A percentile compares a stretch with the other conserved stretches of the same genome.
These are phyloP conservation scores for Stenchaetothrips biformis DNA, from an alignment of 2,888 invertebrate species.

Conservation along the genomic window DNA sequence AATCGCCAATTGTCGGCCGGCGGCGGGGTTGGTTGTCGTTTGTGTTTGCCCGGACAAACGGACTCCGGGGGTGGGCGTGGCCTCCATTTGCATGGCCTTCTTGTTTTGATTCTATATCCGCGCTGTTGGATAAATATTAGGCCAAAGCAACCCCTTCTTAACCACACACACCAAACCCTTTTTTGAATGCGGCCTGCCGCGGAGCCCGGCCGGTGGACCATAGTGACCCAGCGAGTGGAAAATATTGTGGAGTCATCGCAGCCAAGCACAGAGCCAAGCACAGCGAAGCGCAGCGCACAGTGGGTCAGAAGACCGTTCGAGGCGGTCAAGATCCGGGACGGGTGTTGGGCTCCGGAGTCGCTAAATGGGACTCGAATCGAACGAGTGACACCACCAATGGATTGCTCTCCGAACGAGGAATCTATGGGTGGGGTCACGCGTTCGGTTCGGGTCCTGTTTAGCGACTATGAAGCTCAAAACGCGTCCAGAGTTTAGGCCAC, in stretches of 20 bases:
- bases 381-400: too few relatives aligned
- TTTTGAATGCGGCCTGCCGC: neutral
- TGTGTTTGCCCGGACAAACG: neutral
- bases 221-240: constrained; percentile 17
- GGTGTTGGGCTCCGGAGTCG: too few relatives aligned
- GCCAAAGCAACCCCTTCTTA: neutral
- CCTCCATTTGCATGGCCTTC: constrained; percentile 2
- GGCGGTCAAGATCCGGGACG: too few relatives aligned
- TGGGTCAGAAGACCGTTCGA: too few relatives aligned
- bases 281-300: too few relatives aligned
- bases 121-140: constrained; percentile 23
- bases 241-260: neutral
- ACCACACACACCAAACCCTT: neutral
- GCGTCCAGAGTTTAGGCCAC: too few relatives aligned
- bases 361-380: too few relatives aligned
- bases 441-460: too few relatives aligned
- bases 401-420: too few relatives aligned
- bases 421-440: too few relatives aligned
- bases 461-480: too few relatives aligned
- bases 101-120: constrained; percentile 24
- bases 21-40: neutral
- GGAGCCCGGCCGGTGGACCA: neutral
- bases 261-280: too few relatives aligned
- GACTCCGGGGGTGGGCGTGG: neutral
- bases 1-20: constrained; percentile 5